Conservation (phyloP, 2,888 invertebrate species). For the Melinopterus prodromus region DNA sequence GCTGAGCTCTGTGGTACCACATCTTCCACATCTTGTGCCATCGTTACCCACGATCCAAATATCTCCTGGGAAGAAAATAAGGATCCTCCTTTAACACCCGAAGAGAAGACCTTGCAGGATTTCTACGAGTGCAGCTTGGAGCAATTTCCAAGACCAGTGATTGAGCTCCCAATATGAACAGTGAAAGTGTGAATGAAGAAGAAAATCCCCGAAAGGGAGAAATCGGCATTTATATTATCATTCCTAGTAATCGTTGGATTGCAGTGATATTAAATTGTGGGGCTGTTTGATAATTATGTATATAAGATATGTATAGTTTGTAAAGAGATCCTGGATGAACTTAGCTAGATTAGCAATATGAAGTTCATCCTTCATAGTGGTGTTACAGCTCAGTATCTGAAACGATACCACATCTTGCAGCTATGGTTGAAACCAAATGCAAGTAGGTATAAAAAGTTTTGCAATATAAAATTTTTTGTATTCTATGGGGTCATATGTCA, state of each 20-base stretch:
- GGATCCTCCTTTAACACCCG: slow-evolving; percentile 64
- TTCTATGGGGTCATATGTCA: background rate
- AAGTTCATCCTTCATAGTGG: background rate
- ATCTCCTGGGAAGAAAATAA: slow-evolving; percentile 62
- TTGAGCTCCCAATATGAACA: slow-evolving; percentile 65
- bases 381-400: background rate
- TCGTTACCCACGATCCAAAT: slow-evolving; percentile 61
- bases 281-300: background rate
- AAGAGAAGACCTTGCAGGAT: slow-evolving; percentile 71
- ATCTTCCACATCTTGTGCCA: slow-evolving; percentile 64
- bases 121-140: slow-evolving; percentile 74
- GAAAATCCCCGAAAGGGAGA: slow-evolving; percentile 16
- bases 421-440: background rate
- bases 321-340: background rate
- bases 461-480: background rate
- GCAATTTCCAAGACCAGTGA: slow-evolving; percentile 69
- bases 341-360: background rate
- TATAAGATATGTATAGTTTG: background rate
- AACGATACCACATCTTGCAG: background rate
- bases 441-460: background rate
- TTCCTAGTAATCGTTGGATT: slow-evolving; percentile 10
- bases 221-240: slow-evolving; percentile 23
- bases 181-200: background rate
- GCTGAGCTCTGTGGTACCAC: slow-evolving; percentile 64
- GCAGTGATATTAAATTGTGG: background rate